Conservation (phyloP, 2,113 vertebrate genomes). For the Myrmecobius fasciatus region DNA sequence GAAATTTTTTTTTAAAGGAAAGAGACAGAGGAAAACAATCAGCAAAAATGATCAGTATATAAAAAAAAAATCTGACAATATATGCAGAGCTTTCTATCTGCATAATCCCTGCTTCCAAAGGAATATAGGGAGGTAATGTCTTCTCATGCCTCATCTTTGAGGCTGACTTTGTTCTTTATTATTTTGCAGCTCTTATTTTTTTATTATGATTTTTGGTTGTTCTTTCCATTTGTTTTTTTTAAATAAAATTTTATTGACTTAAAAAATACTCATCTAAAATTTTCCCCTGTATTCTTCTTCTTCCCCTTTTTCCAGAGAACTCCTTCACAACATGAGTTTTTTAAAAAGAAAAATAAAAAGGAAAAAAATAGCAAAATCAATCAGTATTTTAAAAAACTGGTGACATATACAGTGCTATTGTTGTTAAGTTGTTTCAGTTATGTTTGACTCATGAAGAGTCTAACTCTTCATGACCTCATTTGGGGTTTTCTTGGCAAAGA, state of each 20-base stretch:
- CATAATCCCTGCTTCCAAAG: background rate
- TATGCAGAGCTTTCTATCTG: background rate
- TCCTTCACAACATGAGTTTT: background rate
- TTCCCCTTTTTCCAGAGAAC: background rate
- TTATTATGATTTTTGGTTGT: background rate
- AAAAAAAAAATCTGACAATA: background rate
- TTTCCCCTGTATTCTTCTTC: background rate
- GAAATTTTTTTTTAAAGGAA: background rate
- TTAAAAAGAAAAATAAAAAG: background rate
- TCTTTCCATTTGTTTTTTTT: background rate
- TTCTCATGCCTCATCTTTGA: background rate
- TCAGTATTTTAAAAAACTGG: background rate
- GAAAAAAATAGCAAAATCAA: background rate
- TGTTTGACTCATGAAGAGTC: background rate
- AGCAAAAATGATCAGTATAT: background rate
- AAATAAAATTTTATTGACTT: background rate
- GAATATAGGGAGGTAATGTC: background rate
- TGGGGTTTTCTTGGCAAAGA: background rate
- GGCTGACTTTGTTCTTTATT: background rate
- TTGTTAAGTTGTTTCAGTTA: background rate
- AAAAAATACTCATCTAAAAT: background rate
- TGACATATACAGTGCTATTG: background rate
- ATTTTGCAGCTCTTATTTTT: background rate
- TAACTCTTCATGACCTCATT: background rate
- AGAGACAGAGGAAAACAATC: background rate